A percentile compares a stretch with the other conserved stretches of the same genome.
Conservation (phyloP, 1,140 invertebrate genomes). For the Apis cerana region DNA sequence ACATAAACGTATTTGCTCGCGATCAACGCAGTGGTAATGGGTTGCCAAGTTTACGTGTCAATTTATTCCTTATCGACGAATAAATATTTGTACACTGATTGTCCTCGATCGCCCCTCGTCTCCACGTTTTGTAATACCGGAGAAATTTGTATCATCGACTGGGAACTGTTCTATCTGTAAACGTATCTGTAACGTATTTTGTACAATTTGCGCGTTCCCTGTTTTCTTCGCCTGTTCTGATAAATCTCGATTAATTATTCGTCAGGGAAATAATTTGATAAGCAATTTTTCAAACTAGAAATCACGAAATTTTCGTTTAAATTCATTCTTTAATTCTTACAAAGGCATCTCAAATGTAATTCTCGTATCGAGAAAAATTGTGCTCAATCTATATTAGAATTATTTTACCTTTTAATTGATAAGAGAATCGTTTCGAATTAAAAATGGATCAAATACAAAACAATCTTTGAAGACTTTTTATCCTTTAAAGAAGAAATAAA, state of each 20-base stretch:
- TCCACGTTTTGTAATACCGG: conserved; percentile 21
- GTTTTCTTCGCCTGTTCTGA: too few relatives aligned
- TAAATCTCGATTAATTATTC: too few relatives aligned
- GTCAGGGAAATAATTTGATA: too few relatives aligned
- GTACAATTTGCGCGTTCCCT: neutral
- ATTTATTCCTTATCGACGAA: conserved; percentile 39
- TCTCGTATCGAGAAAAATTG: too few relatives aligned
- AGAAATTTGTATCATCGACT: neutral
- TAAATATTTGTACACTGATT: conserved; percentile 43
- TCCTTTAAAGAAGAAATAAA: too few relatives aligned
- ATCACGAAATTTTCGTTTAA: neutral
- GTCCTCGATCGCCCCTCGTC: conserved; percentile 1
- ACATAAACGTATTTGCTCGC: conserved; percentile 31
- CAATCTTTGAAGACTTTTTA: too few relatives aligned
- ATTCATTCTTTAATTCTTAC: neutral
- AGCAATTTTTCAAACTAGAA: too few relatives aligned
- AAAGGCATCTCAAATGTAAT: too few relatives aligned
- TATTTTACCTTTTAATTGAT: too few relatives aligned
- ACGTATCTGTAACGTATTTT: too few relatives aligned
- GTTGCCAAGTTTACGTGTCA: conserved; percentile 48
- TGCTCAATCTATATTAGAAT: neutral
- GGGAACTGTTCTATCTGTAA: neutral
- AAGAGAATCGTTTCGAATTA: too few relatives aligned
- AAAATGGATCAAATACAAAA: too few relatives aligned
- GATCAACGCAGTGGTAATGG: conserved; percentile 26